Base-by-base conservation (phyloP, 2,888 invertebrate species). In the Habrosyne pyritoides region DNA sequence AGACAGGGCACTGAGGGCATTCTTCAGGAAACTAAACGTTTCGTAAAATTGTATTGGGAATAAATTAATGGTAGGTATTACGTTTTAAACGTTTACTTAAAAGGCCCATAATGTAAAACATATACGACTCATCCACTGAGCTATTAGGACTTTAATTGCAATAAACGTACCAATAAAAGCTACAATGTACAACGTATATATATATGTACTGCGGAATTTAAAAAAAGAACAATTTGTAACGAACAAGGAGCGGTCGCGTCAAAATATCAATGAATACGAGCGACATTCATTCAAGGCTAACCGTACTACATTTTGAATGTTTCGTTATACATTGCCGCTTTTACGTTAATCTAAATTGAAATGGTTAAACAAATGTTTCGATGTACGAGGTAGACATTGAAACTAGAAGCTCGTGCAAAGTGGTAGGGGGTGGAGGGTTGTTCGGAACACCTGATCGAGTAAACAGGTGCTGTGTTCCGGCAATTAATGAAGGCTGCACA, bases 391-490 rank as follows among this genome's bases (percentile, higher is more conserved):
- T 42, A 3, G 2, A 21, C 10, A 14, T 52, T 21, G 54, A 57
- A 52, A 30, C 2, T 33, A 4, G 46, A 12, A 5, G 7, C 22
- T 42, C 18, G 42, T 7, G 1, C 14, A 12, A 18, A 26, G 50
- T 52, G 28, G 58, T 61, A 50, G 52, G 51, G 55, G 59, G 69
- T 64, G 63, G 61, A 67, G 67, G 69, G 69, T 64, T 66, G 56
- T 60, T 70, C 58, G 51, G 70, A 73, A 80, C 84, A 85, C 84
- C 84, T 84, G 84, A 84, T 77, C 80, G 70, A 56, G 61, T 69
- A 53, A 80, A 85, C 84, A 85, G 84, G 84, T 84, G 84, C 70
- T 65, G 54, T 57, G 66, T 69, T 63, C 53, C 55, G 60, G 63
- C 56, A 49, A 48, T 53, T 50, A 50, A 8, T 26, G 28, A 18